phyloP scores from a whole-genome alignment of 1,140 invertebrate species.

The Centruroides sculpturatus region DNA sequence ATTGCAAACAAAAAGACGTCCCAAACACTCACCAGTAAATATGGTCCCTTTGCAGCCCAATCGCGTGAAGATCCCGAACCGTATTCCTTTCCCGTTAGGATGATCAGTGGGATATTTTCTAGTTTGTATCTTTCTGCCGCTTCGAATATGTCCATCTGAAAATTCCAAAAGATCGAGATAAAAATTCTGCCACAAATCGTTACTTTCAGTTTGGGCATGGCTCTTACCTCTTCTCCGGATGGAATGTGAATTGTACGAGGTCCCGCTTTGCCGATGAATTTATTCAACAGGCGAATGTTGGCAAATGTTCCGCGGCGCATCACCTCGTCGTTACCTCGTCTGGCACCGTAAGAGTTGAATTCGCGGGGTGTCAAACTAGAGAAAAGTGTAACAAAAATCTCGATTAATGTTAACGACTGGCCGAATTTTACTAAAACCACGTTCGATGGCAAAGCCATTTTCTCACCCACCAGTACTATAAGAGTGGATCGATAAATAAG shows the following conservation, averaged over 20 bases:
- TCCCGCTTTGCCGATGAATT: slow-evolving; percentile 67
- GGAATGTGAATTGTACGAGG: slow-evolving; percentile 80
- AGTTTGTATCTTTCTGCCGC: slow-evolving; percentile 70
- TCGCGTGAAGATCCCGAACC: slow-evolving; percentile 83
- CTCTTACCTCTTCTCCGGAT: slow-evolving; percentile 54
- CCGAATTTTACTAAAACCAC: too few species aligned
- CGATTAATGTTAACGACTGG: too few species aligned
- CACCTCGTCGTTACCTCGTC: slow-evolving; percentile 89
- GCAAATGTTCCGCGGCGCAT: slow-evolving; percentile 97
- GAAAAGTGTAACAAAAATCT: slow-evolving; percentile 3
- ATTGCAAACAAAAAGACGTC: background rate
- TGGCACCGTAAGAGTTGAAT: slow-evolving; percentile 95
- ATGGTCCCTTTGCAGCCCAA: slow-evolving; percentile 97
- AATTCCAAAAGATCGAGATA: background rate
- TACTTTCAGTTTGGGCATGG: too few species aligned
- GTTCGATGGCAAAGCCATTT: too few species aligned
- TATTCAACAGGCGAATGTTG: slow-evolving; percentile 92
- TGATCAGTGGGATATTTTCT: slow-evolving; percentile 57
- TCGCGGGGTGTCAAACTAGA: slow-evolving; percentile 71
- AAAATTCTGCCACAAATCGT: too few species aligned
- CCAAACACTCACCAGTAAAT: slow-evolving; percentile 49
- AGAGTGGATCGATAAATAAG: too few species aligned
- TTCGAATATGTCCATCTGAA: slow-evolving; percentile 83
- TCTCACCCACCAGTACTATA: too few species aligned
- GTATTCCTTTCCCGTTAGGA: slow-evolving; percentile 93